Evolutionary conservation across 2,797 vertebrate species (phyloP), one percentile per base, ranked within the genome.

Genomic region (Hydrolagus colliei): DNA sequence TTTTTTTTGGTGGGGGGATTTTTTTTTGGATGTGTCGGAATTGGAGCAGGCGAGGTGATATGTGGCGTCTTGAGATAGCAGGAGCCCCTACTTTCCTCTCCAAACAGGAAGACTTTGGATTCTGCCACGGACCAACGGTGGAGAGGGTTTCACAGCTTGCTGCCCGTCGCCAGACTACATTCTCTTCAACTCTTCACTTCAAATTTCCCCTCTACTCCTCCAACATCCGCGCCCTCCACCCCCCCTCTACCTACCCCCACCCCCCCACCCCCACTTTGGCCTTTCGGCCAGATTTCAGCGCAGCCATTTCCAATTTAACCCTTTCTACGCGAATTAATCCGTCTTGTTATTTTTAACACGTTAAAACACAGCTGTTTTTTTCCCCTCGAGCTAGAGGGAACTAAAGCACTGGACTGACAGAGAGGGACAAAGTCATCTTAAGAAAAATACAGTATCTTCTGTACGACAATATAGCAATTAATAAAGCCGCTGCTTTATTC

Each of bases 41-140:
- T 92, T 91, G 91, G 90, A 89, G 87, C 88, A 92, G 86, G 86
- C 89, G 86, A 88, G 87, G 90, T 89, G 88, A 94, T 91, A 90
- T 85, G 72, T 77, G 88, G 89, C 86, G 88, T 91, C 90, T 91
- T 88, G 84, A 91, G 90, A 91, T 87, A 90, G 72, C 87, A 75
- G 89, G 86, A 74, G 87, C 86, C 77, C 41, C 16, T 0, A 9
- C 5, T 84, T 32, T 8, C 71, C 27, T 88, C 87, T 77, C 27
- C 59, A 87, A 90, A 89, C 73, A 88, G 92, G 90, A 90, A 92
- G 88, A 41, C 71, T 10, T 0, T 27, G 0, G 22, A 27, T 35
- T 32, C 35, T 59, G 20, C 0, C 65, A 22, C 86, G 86, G 59
- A 59, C 27, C 41, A 85, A 71, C 79, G 35, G 32, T 82, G 79